Evolutionary conservation across 2,113 vertebrate genomes (phyloP).

Genomic region (Seriola quinqueradiata): DNA sequence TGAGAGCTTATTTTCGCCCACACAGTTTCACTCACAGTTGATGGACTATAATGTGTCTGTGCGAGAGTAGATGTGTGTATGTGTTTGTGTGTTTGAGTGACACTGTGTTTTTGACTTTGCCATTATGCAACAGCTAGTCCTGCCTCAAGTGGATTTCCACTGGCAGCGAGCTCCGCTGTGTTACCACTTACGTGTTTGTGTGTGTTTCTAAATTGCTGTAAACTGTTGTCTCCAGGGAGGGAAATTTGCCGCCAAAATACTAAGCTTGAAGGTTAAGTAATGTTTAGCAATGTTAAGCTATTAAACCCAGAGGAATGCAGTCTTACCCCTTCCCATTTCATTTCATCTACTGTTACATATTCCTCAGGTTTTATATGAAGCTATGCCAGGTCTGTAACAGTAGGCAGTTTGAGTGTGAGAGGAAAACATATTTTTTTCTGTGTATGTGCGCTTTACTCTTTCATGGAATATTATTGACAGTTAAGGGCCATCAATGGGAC

Average conservation of each 20-base stretch:
- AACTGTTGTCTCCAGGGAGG: not conserved
- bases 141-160: slow-evolving; percentile 4
- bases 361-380: not conserved
- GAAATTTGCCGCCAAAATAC: slow-evolving; percentile 47
- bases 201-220: slow-evolving; percentile 10
- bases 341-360: not conserved
- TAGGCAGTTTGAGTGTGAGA: not conserved
- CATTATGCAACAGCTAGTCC: slow-evolving; percentile 18
- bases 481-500: not conserved
- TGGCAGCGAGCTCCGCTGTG: not conserved
- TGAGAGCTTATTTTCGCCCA: slow-evolving; percentile 24
- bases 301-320: slow-evolving; percentile 23
- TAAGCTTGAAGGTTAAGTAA: slow-evolving; percentile 12
- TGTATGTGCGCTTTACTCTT: not conserved
- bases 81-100: slow-evolving; percentile 19
- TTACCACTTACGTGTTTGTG: slow-evolving; percentile 6
- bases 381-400: not conserved
- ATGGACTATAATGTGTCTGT: slow-evolving; percentile 31
- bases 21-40: slow-evolving; percentile 45
- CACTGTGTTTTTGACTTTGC: not conserved
- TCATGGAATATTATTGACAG: not conserved
- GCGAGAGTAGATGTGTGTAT: not conserved
- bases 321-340: slow-evolving; percentile 8
- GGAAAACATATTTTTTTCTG: not conserved
- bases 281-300: slow-evolving; percentile 26